phyloP scores from a whole-genome alignment of 2,113 vertebrate species.

The rat (Rattus norvegicus) region DNA sequence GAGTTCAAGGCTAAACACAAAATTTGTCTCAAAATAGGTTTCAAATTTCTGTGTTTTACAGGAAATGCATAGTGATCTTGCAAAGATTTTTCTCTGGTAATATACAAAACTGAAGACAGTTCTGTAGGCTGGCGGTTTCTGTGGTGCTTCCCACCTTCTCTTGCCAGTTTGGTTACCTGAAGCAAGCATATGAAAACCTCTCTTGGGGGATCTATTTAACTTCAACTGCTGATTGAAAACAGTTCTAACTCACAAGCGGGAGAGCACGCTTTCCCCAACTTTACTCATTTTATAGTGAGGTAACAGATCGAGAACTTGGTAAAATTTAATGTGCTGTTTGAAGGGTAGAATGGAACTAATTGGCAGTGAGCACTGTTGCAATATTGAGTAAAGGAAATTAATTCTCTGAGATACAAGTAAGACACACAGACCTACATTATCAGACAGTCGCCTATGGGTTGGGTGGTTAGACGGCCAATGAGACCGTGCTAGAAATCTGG shows the following conservation, averaged over 20 bases:
- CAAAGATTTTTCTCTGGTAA: neutral
- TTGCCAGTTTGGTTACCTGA: conserved; percentile 74
- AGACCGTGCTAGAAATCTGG: neutral
- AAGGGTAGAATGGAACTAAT: neutral
- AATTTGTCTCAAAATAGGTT: neutral
- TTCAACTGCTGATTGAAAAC: conserved; percentile 75
- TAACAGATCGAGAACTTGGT: neutral
- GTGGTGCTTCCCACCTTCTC: neutral
- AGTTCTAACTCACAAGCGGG: neutral
- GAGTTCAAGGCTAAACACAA: neutral
- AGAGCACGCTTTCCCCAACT: neutral
- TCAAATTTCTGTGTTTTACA: neutral
- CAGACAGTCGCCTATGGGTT: conserved; percentile 20
- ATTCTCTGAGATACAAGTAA: neutral
- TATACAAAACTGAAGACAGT: conserved; percentile 1
- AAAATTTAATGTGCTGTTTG: neutral
- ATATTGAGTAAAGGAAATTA: neutral
- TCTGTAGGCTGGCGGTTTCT: neutral
- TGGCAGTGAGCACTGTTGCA: neutral
- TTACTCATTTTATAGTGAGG: conserved; percentile 13
- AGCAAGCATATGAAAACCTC: conserved; percentile 79
- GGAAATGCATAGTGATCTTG: neutral
- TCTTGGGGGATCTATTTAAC: conserved; percentile 75
- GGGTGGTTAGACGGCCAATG: neutral
- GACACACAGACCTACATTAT: neutral